Evolutionary conservation across 2,888 invertebrate species (phyloP).

Genomic region (Petrolisthes cinctipes): DNA sequence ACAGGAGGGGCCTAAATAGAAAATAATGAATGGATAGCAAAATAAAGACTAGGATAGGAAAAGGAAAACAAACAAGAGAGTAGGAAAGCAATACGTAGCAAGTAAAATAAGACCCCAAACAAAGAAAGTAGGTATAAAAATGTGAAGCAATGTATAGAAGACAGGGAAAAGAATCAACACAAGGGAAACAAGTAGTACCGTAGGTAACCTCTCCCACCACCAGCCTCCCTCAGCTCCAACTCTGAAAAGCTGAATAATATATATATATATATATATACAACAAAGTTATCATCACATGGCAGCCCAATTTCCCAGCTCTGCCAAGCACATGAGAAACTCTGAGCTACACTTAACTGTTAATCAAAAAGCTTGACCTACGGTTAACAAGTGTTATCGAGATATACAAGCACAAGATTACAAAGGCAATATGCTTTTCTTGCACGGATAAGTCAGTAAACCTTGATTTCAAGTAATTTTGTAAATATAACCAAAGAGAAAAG

Average conservation of each 20-base stretch:
- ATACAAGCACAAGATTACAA: slow-evolving; percentile 1
- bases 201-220: background rate
- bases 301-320: background rate
- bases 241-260: background rate
- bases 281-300: background rate
- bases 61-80: too few species aligned
- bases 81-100: too few species aligned
- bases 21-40: too few species aligned
- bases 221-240: background rate
- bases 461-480: too few species aligned
- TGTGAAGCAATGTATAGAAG: background rate
- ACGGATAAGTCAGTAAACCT: background rate
- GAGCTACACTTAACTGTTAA: background rate
- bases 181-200: background rate
- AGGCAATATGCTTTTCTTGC: background rate
- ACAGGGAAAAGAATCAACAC: background rate
- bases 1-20: too few species aligned
- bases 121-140: too few species aligned
- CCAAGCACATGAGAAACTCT: background rate
- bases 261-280: background rate
- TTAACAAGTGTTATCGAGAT: background rate
- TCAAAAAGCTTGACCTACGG: background rate
- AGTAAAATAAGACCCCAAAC: too few species aligned
- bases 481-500: too few species aligned
- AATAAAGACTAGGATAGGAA: too few species aligned